Evolutionary conservation across 2,888 invertebrate genomes (phyloP).

Genomic region (Tinea trinotella): DNA sequence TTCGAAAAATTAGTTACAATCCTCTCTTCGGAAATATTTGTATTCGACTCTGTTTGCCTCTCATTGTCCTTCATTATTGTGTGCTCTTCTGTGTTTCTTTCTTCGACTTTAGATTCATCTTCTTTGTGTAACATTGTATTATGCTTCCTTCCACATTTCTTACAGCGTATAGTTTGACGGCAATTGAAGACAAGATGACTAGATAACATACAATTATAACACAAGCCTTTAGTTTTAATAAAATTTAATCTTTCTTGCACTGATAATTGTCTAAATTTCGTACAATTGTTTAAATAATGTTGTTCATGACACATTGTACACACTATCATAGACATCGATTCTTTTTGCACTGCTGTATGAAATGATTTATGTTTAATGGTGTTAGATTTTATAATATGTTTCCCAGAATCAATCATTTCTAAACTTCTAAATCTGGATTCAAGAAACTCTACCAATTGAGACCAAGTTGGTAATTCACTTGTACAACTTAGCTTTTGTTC

Average conservation of each 20-base stretch:
- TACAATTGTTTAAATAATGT: constrained; percentile 23
- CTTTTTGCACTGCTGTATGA: constrained; percentile 18
- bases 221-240: constrained; percentile 20
- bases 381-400: neutral
- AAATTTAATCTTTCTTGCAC: constrained; percentile 21
- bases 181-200: too few species aligned
- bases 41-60: neutral
- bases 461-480: constrained; percentile 13
- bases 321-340: neutral
- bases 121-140: too few species aligned
- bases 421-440: constrained; percentile 21
- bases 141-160: too few species aligned
- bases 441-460: constrained; percentile 20
- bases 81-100: too few species aligned
- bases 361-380: constrained; percentile 20
- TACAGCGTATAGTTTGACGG: too few species aligned
- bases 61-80: too few species aligned
- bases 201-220: too few species aligned
- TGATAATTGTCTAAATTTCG: constrained; percentile 19
- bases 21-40: too few species aligned
- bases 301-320: constrained; percentile 21
- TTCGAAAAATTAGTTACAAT: constrained; percentile 18
- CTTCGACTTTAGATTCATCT: too few species aligned
- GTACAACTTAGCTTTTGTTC: too few species aligned
- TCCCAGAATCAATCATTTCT: constrained; percentile 21